These are phyloP conservation scores for Agrotis clavis DNA, from an alignment of 2,888 invertebrate genomes.

Conservation along the genomic window DNA sequence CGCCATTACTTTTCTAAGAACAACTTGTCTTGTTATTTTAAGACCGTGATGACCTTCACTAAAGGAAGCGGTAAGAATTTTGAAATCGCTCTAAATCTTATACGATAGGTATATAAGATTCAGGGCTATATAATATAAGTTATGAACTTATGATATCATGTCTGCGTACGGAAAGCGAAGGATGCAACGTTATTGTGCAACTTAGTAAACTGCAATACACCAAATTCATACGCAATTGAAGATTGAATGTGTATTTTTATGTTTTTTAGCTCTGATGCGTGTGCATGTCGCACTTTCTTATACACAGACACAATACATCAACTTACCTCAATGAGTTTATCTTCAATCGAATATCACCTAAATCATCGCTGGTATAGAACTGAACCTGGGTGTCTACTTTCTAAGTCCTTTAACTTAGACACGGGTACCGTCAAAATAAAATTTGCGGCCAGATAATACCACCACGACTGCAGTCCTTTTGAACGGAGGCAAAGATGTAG, in stretches of 20 bases:
- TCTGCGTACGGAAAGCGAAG: background rate
- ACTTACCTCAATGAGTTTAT: too few species aligned
- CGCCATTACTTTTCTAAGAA: slow-evolving; percentile 1
- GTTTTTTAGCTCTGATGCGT: too few species aligned
- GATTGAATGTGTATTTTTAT: background rate
- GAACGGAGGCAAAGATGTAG: too few species aligned
- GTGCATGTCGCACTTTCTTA: too few species aligned
- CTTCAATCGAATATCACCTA: too few species aligned
- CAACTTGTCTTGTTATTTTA: slow-evolving; percentile 9
- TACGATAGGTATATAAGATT: background rate
- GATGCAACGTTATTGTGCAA: slow-evolving; percentile 3
- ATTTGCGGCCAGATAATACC: too few species aligned
- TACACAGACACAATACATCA: too few species aligned
- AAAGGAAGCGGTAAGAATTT: slow-evolving; percentile 30
- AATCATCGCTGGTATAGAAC: background rate
- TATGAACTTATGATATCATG: background rate
- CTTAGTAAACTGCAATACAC: background rate
- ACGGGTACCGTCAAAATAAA: too few species aligned
- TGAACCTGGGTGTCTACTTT: background rate
- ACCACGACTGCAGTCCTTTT: too few species aligned
- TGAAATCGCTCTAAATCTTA: slow-evolving; percentile 16
- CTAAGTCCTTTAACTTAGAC: too few species aligned
- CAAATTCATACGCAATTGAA: background rate
- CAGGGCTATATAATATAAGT: too few species aligned
- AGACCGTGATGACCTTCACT: slow-evolving; percentile 21